Base-by-base conservation (phyloP, 1,140 invertebrate genomes). In the Drosophila kurseongensis region DNA sequence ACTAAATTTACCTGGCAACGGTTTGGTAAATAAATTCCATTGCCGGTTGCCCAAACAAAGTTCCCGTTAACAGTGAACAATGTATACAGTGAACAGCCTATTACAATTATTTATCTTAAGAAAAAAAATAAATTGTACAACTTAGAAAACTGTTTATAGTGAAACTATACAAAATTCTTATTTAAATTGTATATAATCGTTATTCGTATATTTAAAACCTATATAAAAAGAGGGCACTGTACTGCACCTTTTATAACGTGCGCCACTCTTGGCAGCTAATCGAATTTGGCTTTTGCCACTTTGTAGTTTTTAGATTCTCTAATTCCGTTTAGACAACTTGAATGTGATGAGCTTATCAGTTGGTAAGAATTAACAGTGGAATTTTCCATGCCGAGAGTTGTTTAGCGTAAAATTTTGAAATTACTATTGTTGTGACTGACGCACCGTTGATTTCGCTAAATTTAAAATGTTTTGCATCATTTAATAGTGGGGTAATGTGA, bases 391-490 rank as follows among this genome's bases (percentile, higher is more conserved):
- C 4, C 29, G 0, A 36, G 29, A 7, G 14, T 35, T 38, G 23
- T 10, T 36, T 38, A 51, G 27, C 45, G 61, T 67, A 23, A 67
- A 66, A 52, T 51, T 51, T 45, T 45, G 27, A 56, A 69, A 67
- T 63, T n/a, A 56, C 40, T 47, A 12, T 14, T 44, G 40, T 40
- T 59, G 16, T n/a, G 45, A 18, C 42, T 66, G 45, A 69, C 66
- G 61, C 63, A 68, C 23, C 27, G 67, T 47, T 69, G 51, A 27
- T 71, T 71, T 71, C 42, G 41, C 27, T 40, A 48, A 41, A 71
- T 56, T 69, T 40, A 5, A 71, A 71, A 48, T 41, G 42, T 40
- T 71, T 71, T 71, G 68, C 65, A 58, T 71, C 67, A 71, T 41
- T 71, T 71, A 58, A 71, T 48, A 29, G 16, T 41, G 44, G 12